Percentiles rank a stretch among this genome's conserved stretches.
Evolutionary conservation across 2,113 vertebrate genomes (phyloP).

Genomic region (Astur gentilis): DNA sequence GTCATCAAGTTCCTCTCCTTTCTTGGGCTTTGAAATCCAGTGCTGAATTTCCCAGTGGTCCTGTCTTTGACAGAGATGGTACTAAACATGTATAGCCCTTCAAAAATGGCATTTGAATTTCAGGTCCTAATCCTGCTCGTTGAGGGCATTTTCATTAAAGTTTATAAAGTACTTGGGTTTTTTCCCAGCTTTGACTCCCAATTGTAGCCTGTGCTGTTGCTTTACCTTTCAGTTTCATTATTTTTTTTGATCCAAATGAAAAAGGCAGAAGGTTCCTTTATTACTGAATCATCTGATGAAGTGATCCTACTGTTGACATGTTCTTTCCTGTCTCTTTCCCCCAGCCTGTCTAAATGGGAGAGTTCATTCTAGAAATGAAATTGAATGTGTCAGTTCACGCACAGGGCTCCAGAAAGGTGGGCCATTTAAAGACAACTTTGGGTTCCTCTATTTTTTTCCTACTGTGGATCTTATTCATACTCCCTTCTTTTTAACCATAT

Average conservation of each 20-base stretch:
- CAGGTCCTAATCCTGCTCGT: neutral
- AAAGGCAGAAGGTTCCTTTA: neutral
- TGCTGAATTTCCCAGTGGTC: neutral
- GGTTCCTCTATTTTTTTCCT: neutral
- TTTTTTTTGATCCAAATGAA: neutral
- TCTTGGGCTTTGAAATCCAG: neutral
- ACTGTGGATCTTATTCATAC: neutral
- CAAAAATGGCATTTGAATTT: neutral
- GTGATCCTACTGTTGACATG: neutral
- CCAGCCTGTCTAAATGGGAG: neutral
- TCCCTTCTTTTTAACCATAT: neutral
- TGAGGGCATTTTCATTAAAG: neutral
- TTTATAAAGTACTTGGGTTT: neutral
- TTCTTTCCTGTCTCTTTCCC: neutral
- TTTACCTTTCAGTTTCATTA: neutral
- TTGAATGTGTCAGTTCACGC: neutral
- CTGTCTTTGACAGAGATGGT: neutral
- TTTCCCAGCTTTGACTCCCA: neutral
- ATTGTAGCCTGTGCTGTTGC: neutral
- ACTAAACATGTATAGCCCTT: neutral
- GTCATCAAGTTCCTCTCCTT: neutral
- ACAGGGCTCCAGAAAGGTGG: constrained; percentile 16
- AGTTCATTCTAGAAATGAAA: constrained; percentile 1
- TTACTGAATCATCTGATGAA: neutral
- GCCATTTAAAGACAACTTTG: neutral